Evolutionary conservation across 2,113 vertebrate species (phyloP), one percentile per base, ranked within the genome.

Genomic region (Erinaceus europaeus): DNA sequence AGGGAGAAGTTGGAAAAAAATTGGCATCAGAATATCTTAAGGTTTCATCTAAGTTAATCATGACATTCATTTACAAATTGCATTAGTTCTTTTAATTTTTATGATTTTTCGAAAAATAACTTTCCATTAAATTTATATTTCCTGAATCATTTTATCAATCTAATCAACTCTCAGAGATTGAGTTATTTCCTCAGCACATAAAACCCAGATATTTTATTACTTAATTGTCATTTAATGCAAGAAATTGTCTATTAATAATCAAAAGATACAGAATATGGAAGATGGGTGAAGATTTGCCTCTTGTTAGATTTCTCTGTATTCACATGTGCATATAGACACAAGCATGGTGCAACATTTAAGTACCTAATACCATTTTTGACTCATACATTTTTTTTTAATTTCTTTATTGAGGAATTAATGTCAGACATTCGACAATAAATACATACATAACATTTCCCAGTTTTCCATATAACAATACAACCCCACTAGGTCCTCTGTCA

Each of bases 191-290:
- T 72, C 44, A 72, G 46, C 29, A 71, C n/a, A 36, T 71, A 29
- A 69, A 52, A 20, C 52, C 62, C 20, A 59, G 34, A 53, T 78
- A 83, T 34, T 69, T 72, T 59, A 55, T 53, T 79, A 64, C 69
- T 79, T 89, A 83, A 44, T 46, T 80, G 27, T 65, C 53, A 73
- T 59, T 82, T 71, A 93, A 90, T 59, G 5, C 25, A 84, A 85
- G 32, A 82, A 78, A 75, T 78, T 50, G 27, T n/a, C 36, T 78
- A 64, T 65, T 86, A 69, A 64, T 64, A 81, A 84, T 27, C 15
- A 65, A n/a, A 73, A 53, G 62, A 27, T 42, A 67, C 8, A 18
- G 11, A 88, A 76, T 62, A 75, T 9, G 9, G 40, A n/a, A 86
- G 18, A 29, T 18, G 53, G 29, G 20, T 55, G 29, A 50, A 78